These are phyloP conservation scores for Zenarchopterus dispar DNA, from an alignment of 2,797 vertebrate genomes.

Conservation along the genomic window DNA sequence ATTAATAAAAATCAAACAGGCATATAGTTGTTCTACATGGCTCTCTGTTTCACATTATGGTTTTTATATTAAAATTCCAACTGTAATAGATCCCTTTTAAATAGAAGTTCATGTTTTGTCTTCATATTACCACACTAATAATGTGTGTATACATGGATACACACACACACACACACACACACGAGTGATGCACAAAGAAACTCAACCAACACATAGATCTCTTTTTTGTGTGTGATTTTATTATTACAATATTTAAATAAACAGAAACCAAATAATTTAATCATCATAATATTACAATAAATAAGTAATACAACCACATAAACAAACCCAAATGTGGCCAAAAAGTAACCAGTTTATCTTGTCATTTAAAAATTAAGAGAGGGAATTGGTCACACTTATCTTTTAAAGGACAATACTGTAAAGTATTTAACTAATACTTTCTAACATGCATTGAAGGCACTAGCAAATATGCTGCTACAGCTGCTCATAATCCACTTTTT, in stretches of 20 bases:
- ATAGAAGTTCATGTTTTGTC: background rate
- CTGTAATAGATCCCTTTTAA: background rate
- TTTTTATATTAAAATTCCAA: constrained; percentile 2
- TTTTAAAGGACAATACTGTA: too few species aligned
- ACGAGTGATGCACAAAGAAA: background rate
- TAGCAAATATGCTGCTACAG: too few species aligned
- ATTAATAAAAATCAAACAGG: background rate
- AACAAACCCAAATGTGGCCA: too few species aligned
- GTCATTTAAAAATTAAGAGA: too few species aligned
- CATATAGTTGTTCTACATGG: background rate
- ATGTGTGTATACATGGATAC: too few species aligned
- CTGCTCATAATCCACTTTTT: too few species aligned
- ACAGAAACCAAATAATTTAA: constrained; percentile 59
- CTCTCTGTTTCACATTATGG: background rate
- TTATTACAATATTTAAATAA: constrained; percentile 61
- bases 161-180: too few species aligned
- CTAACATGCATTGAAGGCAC: too few species aligned
- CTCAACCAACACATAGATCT: constrained; percentile 4
- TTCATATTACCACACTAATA: too few species aligned
- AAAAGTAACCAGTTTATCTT: too few species aligned
- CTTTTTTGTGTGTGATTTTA: constrained; percentile 1
- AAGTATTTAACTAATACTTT: too few species aligned
- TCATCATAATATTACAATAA: constrained; percentile 53
- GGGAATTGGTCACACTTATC: too few species aligned
- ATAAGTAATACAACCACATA: constrained; percentile 36